A percentile compares a stretch with the other conserved stretches of the same genome.
These are phyloP conservation scores for Siniperca scherzeri DNA, from an alignment of 2,797 vertebrate genomes.

Conservation along the genomic window DNA sequence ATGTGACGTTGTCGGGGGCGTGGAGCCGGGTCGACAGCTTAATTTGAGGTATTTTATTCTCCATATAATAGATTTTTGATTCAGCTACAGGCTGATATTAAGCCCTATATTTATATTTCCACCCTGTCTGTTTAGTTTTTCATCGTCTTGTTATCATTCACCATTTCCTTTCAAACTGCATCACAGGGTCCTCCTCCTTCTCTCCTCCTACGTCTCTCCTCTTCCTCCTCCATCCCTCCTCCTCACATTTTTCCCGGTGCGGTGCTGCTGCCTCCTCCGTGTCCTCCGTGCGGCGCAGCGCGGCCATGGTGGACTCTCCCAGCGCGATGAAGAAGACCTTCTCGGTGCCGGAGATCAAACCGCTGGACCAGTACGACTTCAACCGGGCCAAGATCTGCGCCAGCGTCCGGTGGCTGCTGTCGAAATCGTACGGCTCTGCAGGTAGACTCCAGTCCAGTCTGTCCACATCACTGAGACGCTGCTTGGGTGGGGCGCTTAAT, in stretches of 20 bases:
- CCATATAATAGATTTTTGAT: neutral
- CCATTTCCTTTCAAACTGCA: conserved; percentile 16
- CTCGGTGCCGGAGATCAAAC: conserved; percentile 91
- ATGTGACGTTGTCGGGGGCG: conserved; percentile 48
- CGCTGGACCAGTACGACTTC: conserved; percentile 92
- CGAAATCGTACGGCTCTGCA: conserved; percentile 87
- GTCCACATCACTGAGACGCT: conserved; percentile 1
- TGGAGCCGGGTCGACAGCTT: conserved; percentile 10
- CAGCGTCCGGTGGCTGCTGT: conserved; percentile 91
- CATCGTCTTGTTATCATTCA: neutral
- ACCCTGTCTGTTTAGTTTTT: neutral
- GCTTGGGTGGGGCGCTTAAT: conserved; percentile 75
- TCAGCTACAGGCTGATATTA: no score
- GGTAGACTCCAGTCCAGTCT: conserved; percentile 76
- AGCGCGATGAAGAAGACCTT: conserved; percentile 84
- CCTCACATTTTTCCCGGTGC: conserved; percentile 47
- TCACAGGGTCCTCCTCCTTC: conserved; percentile 57
- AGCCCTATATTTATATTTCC: neutral
- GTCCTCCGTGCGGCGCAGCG: conserved; percentile 53
- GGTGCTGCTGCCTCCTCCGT: conserved; percentile 35
- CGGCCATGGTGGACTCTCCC: conserved; percentile 87
- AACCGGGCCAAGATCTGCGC: conserved; percentile 89
- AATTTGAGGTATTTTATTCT: neutral
- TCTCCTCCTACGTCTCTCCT: conserved; percentile 6
- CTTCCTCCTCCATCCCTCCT: conserved; percentile 41